Percentiles rank a stretch among this genome's conserved stretches.
phyloP scores from a whole-genome alignment of 2,797 vertebrate genomes.

The Melanogrammus aeglefinus region DNA sequence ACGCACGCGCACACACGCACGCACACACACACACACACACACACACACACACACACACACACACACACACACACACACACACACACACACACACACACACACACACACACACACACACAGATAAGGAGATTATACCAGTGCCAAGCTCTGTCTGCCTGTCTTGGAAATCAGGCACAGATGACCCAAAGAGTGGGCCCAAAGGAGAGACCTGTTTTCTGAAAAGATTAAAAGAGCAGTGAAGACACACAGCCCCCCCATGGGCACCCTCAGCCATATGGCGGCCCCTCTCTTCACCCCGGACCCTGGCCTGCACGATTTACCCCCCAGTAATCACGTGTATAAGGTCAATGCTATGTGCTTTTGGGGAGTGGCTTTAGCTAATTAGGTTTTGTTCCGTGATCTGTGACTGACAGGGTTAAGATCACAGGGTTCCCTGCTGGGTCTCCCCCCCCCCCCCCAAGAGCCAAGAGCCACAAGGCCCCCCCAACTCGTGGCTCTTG shows the following conservation, averaged over 20 bases:
- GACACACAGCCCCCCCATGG: slow-evolving; percentile 56
- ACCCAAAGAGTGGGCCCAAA: slow-evolving; percentile 26
- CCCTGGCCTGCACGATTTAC: slow-evolving; percentile 40
- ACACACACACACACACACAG: slow-evolving; percentile 24
- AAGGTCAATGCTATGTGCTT: neutral
- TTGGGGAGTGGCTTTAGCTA: neutral
- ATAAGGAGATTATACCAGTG: slow-evolving; percentile 67
- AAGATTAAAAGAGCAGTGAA: slow-evolving; percentile 76
- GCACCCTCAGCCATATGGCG: slow-evolving; percentile 69
- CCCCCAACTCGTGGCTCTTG: neutral
- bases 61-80: slow-evolving; percentile 54
- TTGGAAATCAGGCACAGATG: slow-evolving; percentile 26
- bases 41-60: slow-evolving; percentile 36
- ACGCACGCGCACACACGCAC: too few relatives aligned
- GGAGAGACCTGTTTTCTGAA: slow-evolving; percentile 59
- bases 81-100: slow-evolving; percentile 13
- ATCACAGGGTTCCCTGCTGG: neutral
- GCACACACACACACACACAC: slow-evolving; percentile 18
- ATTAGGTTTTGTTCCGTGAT: slow-evolving; percentile 3
- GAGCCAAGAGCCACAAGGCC: neutral
- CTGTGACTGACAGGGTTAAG: slow-evolving; percentile 1
- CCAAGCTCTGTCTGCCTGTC: slow-evolving; percentile 58
- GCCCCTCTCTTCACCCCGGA: slow-evolving; percentile 62
- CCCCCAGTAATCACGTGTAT: neutral
- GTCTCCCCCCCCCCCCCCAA: neutral